Percentiles rank a stretch among this genome's conserved stretches.
These are phyloP conservation scores for Otis tarda DNA, from an alignment of 2,113 vertebrate genomes.

Conservation along the genomic window DNA sequence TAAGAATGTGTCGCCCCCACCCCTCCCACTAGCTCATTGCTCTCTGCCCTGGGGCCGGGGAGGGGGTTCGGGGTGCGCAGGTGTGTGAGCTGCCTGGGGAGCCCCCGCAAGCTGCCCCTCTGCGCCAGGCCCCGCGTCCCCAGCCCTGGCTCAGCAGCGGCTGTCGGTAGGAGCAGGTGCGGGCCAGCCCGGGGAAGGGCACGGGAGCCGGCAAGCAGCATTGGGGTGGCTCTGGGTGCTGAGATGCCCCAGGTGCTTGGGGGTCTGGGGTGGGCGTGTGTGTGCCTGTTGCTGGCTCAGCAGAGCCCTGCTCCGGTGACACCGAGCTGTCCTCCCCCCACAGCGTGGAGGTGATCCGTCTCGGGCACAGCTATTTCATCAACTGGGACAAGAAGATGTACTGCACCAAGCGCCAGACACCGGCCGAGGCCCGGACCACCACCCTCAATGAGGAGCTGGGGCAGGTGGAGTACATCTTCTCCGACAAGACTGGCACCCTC, in stretches of 20 bases:
- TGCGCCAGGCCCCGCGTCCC: not conserved
- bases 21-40: conserved; percentile 20
- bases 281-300: not conserved
- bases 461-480: conserved; percentile 96
- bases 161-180: not conserved
- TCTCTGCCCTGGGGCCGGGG: conserved; percentile 1
- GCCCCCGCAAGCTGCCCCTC: not conserved
- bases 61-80: not conserved
- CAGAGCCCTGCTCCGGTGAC: not conserved
- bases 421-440: conserved; percentile 89
- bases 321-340: not conserved
- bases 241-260: not conserved
- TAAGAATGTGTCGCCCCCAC: conserved; percentile 68
- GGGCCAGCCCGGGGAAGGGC: not conserved
- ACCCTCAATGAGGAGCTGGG: conserved; percentile 93
- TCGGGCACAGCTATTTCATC: conserved; percentile 96
- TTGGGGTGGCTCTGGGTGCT: not conserved
- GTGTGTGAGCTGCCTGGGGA: not conserved
- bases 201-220: not conserved
- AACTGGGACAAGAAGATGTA: conserved; percentile 97
- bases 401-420: conserved; percentile 80
- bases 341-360: conserved; percentile 93
- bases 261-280: not conserved
- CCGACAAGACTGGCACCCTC: conserved; percentile 92
- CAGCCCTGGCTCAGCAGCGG: not conserved